Conservation (phyloP, 1,140 invertebrate species). For the Drosophila truncata region DNA sequence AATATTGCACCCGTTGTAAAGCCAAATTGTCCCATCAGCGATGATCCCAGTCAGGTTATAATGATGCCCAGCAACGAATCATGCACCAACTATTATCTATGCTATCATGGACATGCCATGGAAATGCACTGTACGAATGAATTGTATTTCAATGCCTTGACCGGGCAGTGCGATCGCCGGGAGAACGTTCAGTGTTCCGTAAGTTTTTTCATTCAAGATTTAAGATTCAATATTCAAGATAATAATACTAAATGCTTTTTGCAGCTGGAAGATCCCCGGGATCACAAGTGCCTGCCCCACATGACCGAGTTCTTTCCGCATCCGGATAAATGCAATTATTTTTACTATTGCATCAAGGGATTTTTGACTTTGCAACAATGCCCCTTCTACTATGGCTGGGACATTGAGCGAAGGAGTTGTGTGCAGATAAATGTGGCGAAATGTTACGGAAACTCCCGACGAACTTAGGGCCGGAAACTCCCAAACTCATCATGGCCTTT, state of each 20-base stretch:
- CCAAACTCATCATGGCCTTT: conserved; percentile 21
- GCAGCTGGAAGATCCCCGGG: conserved; percentile 53
- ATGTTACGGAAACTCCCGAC: conserved; percentile 64
- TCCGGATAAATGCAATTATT: conserved; percentile 79
- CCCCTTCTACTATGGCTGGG: conserved; percentile 82
- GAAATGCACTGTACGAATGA: conserved; percentile 78
- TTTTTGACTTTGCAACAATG: conserved; percentile 80
- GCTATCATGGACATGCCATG: conserved; percentile 78
- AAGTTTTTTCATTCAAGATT: conserved; percentile 24
- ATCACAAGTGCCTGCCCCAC: conserved; percentile 73
- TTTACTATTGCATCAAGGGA: conserved; percentile 82
- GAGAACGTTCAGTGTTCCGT: conserved; percentile 77
- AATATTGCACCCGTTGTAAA: conserved; percentile 62
- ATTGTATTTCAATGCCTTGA: conserved; percentile 68
- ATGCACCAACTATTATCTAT: conserved; percentile 73
- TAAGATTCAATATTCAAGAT: not conserved
- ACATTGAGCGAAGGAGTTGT: conserved; percentile 71
- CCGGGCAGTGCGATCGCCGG: conserved; percentile 72
- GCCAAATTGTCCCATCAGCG: conserved; percentile 65
- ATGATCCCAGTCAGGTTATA: conserved; percentile 77
- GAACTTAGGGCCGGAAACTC: conserved; percentile 47
- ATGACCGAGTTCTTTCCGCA: conserved; percentile 81
- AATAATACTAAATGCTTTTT: conserved; percentile 6
- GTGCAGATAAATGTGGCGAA: conserved; percentile 75
- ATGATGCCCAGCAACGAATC: conserved; percentile 67